Evolutionary conservation across 2,888 invertebrate genomes (phyloP).

Genomic region (Nymphalis polychloros): DNA sequence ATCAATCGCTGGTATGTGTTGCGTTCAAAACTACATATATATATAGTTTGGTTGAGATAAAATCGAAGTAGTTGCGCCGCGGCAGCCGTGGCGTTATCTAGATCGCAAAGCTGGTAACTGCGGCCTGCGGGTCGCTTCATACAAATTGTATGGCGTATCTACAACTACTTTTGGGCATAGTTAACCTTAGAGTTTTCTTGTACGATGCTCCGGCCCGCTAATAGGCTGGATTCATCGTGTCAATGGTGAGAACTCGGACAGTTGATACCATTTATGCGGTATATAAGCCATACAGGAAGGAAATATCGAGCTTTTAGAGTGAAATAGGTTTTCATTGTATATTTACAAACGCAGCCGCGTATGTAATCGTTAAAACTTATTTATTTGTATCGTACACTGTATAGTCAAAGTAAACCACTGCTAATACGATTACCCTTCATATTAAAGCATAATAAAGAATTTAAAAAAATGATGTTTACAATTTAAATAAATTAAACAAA

Average conservation of each 20-base stretch:
- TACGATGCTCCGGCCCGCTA: constrained; percentile 56
- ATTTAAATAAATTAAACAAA: not conserved
- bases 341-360: constrained; percentile 6
- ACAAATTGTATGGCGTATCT: constrained; percentile 80
- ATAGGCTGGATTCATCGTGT: constrained; percentile 69
- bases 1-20: constrained; percentile 70
- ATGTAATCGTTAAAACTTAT: constrained; percentile 18
- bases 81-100: constrained; percentile 70
- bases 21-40: constrained; percentile 50
- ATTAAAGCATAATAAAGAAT: too few relatives aligned
- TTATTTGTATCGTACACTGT: constrained; percentile 8
- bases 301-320: constrained; percentile 19
- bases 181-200: constrained; percentile 77
- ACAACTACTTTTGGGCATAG: constrained; percentile 78
- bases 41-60: constrained; percentile 65
- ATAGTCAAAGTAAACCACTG: not conserved
- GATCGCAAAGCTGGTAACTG: constrained; percentile 67
- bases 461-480: not conserved
- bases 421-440: too few relatives aligned
- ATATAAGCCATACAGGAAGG: constrained; percentile 11
- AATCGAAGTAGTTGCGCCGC: constrained; percentile 66
- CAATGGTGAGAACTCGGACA: constrained; percentile 39
- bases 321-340: constrained; percentile 23
- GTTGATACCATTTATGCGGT: constrained; percentile 20
- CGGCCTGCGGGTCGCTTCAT: constrained; percentile 72